Base-by-base conservation (phyloP, 2,797 vertebrate species). In the Sebastiscus albofasciatus region DNA sequence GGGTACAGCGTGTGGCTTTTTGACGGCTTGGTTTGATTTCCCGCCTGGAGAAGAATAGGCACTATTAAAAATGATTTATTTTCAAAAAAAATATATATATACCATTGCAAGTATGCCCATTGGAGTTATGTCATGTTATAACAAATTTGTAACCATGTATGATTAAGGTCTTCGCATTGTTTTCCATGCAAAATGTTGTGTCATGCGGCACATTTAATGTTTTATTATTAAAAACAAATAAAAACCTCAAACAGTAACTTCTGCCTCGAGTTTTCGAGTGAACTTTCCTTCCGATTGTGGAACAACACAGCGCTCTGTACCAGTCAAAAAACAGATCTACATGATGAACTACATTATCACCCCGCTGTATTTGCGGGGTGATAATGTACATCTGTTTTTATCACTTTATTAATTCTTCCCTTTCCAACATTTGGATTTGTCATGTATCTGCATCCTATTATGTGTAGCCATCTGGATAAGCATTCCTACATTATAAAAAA, bases 121-220 rank as follows among this genome's bases (percentile, higher is more conserved):
- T 91, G 88, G 88, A 95, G 85, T 94, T 94, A 90, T 94, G 92
- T 93, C 92, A 94, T 94, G 94, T 95, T 94, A 92, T 92, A 93
- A 92, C 85, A 93, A 85, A 93, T 95, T 95, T 94, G 92, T 94
- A 95, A 93, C 89, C 93, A 93, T 94, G 90, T 93, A 95, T 92
- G 92, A 93, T 95, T 93, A 93, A 89, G 89, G 90, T 93, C 89
- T 95, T 93, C 89, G 86, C 90, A 92, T 95, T 88, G 90, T 93
- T 95, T 95, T 94, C 89, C 93, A 95, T 94, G 94, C 91, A 93
- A 94, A 91, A 89, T 94, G 92, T 93, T 93, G 93, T 95, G 91
- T 92, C 93, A 91, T 93, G 92, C 89, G 88, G 90, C 92, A 93
- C 89, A 94, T 92, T 92, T 86, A 95, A 93, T 93, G 94, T 95